phyloP scores from a whole-genome alignment of 2,888 invertebrate genomes.

The Bimastos eiseni region DNA sequence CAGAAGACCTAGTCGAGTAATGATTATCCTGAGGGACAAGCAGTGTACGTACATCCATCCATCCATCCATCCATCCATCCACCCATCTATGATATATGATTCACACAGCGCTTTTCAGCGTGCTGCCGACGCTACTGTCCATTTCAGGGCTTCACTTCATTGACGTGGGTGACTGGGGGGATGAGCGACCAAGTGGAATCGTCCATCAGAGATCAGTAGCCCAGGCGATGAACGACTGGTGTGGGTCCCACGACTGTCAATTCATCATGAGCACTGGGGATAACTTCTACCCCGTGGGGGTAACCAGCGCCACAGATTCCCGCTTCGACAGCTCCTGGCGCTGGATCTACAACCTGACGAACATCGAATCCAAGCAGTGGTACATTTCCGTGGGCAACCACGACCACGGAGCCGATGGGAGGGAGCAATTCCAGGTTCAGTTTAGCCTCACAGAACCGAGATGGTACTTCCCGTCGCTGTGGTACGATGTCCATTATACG shows the following conservation, averaged over 20 bases:
- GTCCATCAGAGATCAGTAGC: constrained; percentile 9
- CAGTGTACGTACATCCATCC: no score
- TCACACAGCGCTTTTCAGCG: no score
- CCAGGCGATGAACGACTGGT: constrained; percentile 25
- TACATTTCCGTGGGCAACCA: constrained; percentile 39
- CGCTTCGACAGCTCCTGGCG: constrained; percentile 33
- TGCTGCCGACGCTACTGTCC: no score
- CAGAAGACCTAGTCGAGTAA: no score
- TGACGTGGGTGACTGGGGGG: constrained; percentile 30
- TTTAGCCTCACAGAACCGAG: constrained; percentile 24
- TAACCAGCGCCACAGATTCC: not conserved
- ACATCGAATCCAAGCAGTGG: constrained; percentile 27
- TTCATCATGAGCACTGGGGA: constrained; percentile 30
- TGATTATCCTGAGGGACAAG: no score
- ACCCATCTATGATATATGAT: no score
- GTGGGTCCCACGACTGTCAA: constrained; percentile 1
- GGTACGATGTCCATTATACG: constrained; percentile 13
- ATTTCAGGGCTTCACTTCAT: not conserved
- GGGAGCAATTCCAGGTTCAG: constrained; percentile 29
- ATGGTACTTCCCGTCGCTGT: constrained; percentile 33
- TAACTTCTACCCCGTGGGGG: constrained; percentile 32
- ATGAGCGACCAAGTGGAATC: not conserved
- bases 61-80: no score
- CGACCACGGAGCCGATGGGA: constrained; percentile 26
- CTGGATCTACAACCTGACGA: constrained; percentile 28